These are phyloP conservation scores for Drosophila limbata DNA, from an alignment of 2,888 invertebrate species.

Conservation along the genomic window DNA sequence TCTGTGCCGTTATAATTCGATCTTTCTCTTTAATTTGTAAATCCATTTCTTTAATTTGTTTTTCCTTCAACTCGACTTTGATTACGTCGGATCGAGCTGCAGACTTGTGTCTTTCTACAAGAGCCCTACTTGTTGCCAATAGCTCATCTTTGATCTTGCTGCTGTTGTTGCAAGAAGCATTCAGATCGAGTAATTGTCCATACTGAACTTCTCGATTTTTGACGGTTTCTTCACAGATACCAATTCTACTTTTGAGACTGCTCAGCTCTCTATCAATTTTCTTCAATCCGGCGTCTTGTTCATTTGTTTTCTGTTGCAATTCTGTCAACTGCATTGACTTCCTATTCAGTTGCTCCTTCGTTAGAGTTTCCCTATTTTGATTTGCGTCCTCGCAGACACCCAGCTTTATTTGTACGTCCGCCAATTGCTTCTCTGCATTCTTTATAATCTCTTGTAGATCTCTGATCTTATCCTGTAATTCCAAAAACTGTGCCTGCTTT, in stretches of 20 bases:
- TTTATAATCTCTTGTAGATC: slow-evolving; percentile 6
- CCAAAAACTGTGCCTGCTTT: slow-evolving; percentile 34
- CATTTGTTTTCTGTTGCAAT: background rate
- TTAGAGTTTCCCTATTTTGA: slow-evolving; percentile 11
- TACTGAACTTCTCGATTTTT: slow-evolving; percentile 26
- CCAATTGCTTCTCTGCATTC: slow-evolving; percentile 14
- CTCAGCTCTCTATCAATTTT: slow-evolving; percentile 6
- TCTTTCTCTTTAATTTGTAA: background rate
- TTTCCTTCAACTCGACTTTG: slow-evolving; percentile 29
- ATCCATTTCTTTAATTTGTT: slow-evolving; percentile 25
- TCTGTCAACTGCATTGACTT: slow-evolving; percentile 26
- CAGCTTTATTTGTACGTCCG: slow-evolving; percentile 20
- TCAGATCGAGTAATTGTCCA: slow-evolving; percentile 32
- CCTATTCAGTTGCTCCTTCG: slow-evolving; percentile 32
- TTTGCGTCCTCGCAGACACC: slow-evolving; percentile 38
- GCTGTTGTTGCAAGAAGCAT: slow-evolving; percentile 27
- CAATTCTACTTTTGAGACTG: slow-evolving; percentile 3
- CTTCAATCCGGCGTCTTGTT: slow-evolving; percentile 5
- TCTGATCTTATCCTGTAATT: slow-evolving; percentile 27
- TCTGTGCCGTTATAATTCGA: background rate
- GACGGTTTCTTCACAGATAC: slow-evolving; percentile 21
- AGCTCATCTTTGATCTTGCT: slow-evolving; percentile 37
- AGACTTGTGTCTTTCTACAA: slow-evolving; percentile 23
- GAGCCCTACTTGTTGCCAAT: slow-evolving; percentile 32
- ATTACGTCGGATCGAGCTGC: slow-evolving; percentile 14